Evolutionary conservation across 53 echinoderm and acorn worm species (phyloP).

Genomic region (Henricia sp.): DNA sequence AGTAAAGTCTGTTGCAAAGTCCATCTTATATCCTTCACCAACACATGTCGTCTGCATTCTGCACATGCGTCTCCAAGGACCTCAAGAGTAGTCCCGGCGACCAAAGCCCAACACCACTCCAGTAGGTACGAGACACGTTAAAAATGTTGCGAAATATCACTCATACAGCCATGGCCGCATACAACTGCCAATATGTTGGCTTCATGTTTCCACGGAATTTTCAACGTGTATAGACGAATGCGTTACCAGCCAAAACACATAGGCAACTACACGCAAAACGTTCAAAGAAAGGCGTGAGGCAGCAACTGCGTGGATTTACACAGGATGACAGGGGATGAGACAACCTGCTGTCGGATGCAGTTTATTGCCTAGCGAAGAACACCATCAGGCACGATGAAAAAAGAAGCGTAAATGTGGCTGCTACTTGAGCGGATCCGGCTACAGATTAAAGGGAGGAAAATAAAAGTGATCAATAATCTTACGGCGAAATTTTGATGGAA

Average conservation of each 20-base stretch:
- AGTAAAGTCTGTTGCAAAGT: no score
- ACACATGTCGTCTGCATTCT: no score
- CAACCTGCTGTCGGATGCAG: neutral
- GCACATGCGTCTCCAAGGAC: no score
- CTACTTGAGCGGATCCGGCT: constrained; percentile 23
- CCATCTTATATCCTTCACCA: no score
- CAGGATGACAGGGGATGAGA: neutral
- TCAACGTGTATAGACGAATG: no score
- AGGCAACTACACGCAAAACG: neutral
- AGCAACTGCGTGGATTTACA: neutral
- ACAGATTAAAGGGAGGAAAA: neutral
- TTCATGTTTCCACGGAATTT: no score
- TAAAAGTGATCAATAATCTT: neutral
- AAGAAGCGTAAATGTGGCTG: neutral
- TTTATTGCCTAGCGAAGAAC: constrained; percentile 13
- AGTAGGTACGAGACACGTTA: no score
- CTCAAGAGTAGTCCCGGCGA: no score
- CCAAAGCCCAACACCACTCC: no score
- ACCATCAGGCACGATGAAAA: constrained; percentile 13
- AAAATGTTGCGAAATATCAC: neutral
- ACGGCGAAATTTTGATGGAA: neutral
- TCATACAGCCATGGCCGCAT: neutral
- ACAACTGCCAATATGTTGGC: no score
- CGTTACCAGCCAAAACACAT: neutral
- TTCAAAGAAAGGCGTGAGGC: neutral